Evolutionary conservation across 1,140 invertebrate genomes (phyloP).

Genomic region (Ceratoteleas bidentatus): DNA sequence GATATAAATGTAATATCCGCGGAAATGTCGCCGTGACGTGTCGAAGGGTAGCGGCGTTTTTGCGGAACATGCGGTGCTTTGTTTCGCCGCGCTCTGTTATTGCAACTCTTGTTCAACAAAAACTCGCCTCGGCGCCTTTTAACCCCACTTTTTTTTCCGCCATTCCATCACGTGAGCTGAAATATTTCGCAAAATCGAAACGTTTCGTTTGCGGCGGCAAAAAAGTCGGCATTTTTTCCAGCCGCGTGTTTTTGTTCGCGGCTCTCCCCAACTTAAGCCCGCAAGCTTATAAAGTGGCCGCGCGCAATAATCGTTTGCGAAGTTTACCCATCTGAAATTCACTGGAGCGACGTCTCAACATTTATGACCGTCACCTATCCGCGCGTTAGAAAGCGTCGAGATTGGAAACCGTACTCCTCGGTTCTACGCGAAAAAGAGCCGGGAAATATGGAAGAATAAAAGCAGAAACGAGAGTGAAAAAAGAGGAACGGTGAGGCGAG

Average conservation of each 20-base stretch:
- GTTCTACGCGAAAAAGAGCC: slow-evolving; percentile 18
- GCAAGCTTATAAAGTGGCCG: slow-evolving; percentile 17
- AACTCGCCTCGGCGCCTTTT: too few species aligned
- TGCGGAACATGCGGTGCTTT: not conserved
- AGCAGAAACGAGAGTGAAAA: not conserved
- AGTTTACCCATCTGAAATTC: slow-evolving; percentile 43
- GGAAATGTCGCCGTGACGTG: too few species aligned
- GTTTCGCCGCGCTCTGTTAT: slow-evolving; percentile 2
- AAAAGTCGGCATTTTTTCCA: not conserved
- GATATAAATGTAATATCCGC: slow-evolving; percentile 16
- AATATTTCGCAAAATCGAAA: too few species aligned
- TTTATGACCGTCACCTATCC: slow-evolving; percentile 30
- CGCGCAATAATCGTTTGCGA: slow-evolving; percentile 31
- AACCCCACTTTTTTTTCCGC: too few species aligned
- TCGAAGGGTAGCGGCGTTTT: not conserved
- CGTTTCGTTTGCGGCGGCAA: not conserved
- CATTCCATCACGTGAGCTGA: too few species aligned
- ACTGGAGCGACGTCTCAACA: slow-evolving; percentile 28
- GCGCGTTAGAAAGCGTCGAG: slow-evolving; percentile 15
- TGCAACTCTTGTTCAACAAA: too few species aligned
- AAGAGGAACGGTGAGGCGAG: not conserved
- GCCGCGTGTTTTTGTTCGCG: not conserved
- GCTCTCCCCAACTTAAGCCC: slow-evolving; percentile 4
- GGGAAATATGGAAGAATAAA: slow-evolving; percentile 21
- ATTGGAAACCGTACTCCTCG: slow-evolving; percentile 22